Evolutionary conservation across 2,888 invertebrate genomes (phyloP), one percentile per base, ranked within the genome.

Genomic region (Anarsia innoxiella): DNA sequence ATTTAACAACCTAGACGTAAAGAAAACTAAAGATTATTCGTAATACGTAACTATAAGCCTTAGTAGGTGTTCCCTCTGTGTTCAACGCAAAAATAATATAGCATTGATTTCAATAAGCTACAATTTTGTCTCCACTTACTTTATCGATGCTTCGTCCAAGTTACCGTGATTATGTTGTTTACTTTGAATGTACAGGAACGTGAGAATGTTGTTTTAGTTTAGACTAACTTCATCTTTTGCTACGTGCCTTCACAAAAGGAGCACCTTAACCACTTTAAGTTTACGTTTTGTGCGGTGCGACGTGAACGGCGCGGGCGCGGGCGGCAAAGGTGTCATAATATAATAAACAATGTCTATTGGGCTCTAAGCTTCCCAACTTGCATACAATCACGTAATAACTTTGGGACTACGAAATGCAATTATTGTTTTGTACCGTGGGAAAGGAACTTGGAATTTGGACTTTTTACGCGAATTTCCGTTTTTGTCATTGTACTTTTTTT

Each of bases 301-400:
- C n/a, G n/a, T n/a, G n/a, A n/a, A n/a, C n/a, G n/a, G n/a, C n/a
- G n/a, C n/a, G n/a, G n/a, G n/a, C n/a, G n/a, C n/a, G n/a, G 8
- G 73, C 74, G 78, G 73, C 56, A 71, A 69, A 78, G 79, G 74
- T 74, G 67, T 65, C 71, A 70, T 74, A 39, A 66, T n/a, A n/a
- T 64, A 71, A 70, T 74, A 39, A 39, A 42, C 42, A 36, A 33
- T 15, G 61, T 69, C 56, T 58, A 67, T 64, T 59, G 59, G 58
- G 57, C 39, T 45, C 59, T 79, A 80, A 84, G 79, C 82, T 69
- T 67, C 56, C 54, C 51, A 63, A 66, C 69, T 67, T 56, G 72
- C 72, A 71, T 71, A 72, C 61, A 70, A 77, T 79, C 83, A 84
- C 83, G 83, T 79, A 72, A 75, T 70, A 60, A 68, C 62, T 69